phyloP scores from a whole-genome alignment of 2,113 vertebrate species.

The Butorides virescens region DNA sequence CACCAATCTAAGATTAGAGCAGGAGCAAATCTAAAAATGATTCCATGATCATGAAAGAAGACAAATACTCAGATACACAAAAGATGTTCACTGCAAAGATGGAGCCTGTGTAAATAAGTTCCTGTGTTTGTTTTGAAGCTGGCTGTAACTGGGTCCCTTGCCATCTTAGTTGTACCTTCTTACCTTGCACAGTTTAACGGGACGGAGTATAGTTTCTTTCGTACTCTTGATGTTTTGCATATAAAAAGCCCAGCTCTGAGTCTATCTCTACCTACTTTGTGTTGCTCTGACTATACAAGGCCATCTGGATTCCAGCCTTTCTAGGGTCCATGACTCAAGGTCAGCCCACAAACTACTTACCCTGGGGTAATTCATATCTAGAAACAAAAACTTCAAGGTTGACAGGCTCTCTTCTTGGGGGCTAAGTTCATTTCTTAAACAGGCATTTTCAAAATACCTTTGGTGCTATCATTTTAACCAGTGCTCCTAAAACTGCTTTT shows the following conservation, averaged over 20 bases:
- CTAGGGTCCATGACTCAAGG: not conserved
- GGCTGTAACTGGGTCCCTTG: not conserved
- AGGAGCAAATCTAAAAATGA: not conserved
- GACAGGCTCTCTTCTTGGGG: not conserved
- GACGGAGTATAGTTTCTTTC: not conserved
- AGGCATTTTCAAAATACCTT: not conserved
- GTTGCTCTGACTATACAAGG: not conserved
- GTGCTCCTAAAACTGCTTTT: not conserved
- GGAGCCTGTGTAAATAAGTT: not conserved
- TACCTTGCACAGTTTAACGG: not conserved
- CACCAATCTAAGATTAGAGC: not conserved
- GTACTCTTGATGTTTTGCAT: not conserved
- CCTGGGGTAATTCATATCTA: not conserved
- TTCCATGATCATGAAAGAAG: not conserved
- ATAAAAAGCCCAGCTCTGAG: not conserved
- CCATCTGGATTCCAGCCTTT: not conserved
- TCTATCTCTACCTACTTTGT: not conserved
- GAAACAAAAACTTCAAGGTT: not conserved
- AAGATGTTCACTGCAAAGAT: not conserved
- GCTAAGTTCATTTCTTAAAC: not conserved
- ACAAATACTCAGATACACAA: not conserved
- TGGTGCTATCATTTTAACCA: not conserved
- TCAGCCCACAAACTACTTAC: not conserved
- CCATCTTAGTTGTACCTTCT: not conserved
- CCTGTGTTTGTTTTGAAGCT: not conserved